Evolutionary conservation across 2,888 invertebrate species (phyloP), one percentile per base, ranked within the genome.

Genomic region (Aelia acuminata): DNA sequence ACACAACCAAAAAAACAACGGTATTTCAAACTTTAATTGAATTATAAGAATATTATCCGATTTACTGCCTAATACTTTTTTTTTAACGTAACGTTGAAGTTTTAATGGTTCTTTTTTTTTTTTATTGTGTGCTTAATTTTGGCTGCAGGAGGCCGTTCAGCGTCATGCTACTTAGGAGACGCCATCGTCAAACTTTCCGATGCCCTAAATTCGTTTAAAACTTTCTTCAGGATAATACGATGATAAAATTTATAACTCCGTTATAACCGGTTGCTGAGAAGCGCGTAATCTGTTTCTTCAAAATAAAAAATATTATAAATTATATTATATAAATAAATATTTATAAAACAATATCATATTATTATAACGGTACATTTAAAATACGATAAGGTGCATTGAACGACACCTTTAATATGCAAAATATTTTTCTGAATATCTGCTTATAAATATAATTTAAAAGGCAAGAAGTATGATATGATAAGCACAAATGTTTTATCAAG

Each of bases 101-200:
- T 53, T 53, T 53, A 53, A 53, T 53, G 53, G 53, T 53, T 10
- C n/a, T 53, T 5, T 53, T 53, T 5, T 53, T 53, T 53, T 53
- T 53, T 1, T n/a, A n/a, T n/a, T n/a, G n/a, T n/a, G n/a, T n/a
- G n/a, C n/a, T n/a, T 53, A 10, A 22, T 53, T 53, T 53, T 53
- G 22, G 1, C n/a, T n/a, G 11, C 4, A n/a, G n/a, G 8, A 20
- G 20, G 4, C 8, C 8, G 10, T 53, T n/a, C n/a, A n/a, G n/a
- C n/a, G n/a, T n/a, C n/a, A 53, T 11, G 53, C n/a, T n/a, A n/a
- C n/a, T 20, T 50, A 53, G n/a, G 53, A n/a, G 1, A 50, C 20
- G n/a, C n/a, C n/a, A 53, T n/a, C 53, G n/a, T 53, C n/a, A 53
- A 53, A 53, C 53, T 53, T 53, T 53, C 53, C 53, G 53, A 53